Evolutionary conservation across 2,888 invertebrate species (phyloP), one percentile per base, ranked within the genome.

Genomic region (Eristalis pertinax): DNA sequence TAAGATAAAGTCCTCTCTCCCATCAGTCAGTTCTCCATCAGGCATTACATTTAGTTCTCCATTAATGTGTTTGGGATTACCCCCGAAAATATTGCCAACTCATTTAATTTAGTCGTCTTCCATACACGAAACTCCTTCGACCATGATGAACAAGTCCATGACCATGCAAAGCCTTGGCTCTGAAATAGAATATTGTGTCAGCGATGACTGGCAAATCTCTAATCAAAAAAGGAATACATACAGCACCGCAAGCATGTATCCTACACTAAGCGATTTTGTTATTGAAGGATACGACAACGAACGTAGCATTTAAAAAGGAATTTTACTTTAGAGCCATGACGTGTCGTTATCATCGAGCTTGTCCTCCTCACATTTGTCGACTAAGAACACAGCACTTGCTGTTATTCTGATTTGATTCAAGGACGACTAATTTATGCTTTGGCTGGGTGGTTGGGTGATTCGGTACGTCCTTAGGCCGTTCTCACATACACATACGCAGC

Each of bases 91-190:
- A 75, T 75, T 75, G 69, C 69, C 65, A 64, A 64, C 62, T 81
- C 81, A 81, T 64, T 64, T 69, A 81, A 81, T 75, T 69, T 69
- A 69, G 69, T 75, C 75, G 70, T 64, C 63, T 63, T 32, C 41
- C 29, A 58, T 60, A 60, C 58, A 38, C 15, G 43, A 11, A 68
- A 76, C 22, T 32, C 69, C 68, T 19, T 50, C 77, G 69, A 70
- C 78, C 70, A 72, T 79, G 78, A 79, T 72, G 24, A 65, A 29
- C 72, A 79, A 38, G 50, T 56, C 24, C 38, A 70, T 56, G 70
- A 64, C 38, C 64, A 64, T 22, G 64, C 70, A 72, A 29, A 72
- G 58, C 38, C 58, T 56, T 35, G n/a, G 43, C 22, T 65, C 19
- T 56, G 38, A 26, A 32, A 58, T 35, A 64, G 15, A 35, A 35